Percentiles rank a stretch among this genome's conserved stretches.
These are phyloP conservation scores for Chrysochloris asiatica DNA, from an alignment of 2,113 vertebrate species.

Conservation along the genomic window DNA sequence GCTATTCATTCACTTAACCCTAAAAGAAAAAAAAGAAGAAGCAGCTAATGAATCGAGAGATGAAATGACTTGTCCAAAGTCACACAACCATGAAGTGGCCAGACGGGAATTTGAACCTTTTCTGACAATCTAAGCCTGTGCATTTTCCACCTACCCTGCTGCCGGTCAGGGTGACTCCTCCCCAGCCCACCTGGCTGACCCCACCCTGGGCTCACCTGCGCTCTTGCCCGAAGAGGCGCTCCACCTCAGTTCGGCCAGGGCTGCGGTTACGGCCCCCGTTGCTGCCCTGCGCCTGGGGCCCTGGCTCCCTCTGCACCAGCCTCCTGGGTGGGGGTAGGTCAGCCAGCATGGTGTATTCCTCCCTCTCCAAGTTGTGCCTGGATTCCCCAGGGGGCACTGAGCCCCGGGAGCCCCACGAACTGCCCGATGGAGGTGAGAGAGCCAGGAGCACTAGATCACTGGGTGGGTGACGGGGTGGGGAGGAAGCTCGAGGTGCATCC, in stretches of 20 bases:
- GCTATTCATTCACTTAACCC: neutral
- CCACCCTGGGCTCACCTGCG: conserved; percentile 81
- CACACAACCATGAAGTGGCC: neutral
- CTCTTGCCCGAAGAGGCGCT: conserved; percentile 94
- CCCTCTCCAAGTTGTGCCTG: conserved; percentile 85
- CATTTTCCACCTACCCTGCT: neutral
- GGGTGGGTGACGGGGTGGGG: neutral
- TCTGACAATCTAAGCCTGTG: neutral
- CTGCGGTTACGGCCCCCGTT: conserved; percentile 81
- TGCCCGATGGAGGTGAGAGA: conserved; percentile 68
- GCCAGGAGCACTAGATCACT: conserved; percentile 27
- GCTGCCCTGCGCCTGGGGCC: conserved; percentile 35
- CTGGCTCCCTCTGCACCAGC: conserved; percentile 84
- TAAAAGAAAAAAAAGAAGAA: neutral
- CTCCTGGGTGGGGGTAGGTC: conserved; percentile 91
- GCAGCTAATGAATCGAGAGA: neutral
- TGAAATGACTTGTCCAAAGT: neutral
- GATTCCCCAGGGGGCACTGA: conserved; percentile 83
- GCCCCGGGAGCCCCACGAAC: conserved; percentile 84
- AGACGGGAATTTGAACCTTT: neutral
- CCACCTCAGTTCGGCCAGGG: conserved; percentile 90
- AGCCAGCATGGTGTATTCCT: conserved; percentile 91
- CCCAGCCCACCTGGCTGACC: neutral
- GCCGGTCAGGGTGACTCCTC: neutral
- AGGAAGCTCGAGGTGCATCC: conserved; percentile 75